A percentile compares a stretch with the other conserved stretches of the same genome.
Evolutionary conservation across 2,113 vertebrate genomes (phyloP).

Genomic region (Thryonomys swinderianus): DNA sequence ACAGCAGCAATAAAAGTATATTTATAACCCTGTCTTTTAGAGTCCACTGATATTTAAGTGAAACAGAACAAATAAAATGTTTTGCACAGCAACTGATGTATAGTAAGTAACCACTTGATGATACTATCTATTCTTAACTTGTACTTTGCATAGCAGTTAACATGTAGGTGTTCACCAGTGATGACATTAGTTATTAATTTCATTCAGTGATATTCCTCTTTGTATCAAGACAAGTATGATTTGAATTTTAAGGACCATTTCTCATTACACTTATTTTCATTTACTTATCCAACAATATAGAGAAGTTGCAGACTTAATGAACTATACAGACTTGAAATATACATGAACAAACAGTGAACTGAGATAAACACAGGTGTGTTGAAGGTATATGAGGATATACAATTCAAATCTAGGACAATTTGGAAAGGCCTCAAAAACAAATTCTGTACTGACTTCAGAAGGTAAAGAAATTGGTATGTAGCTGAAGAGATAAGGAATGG

Average conservation of each 20-base stretch:
- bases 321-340: neutral
- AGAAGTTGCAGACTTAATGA: neutral
- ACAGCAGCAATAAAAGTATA: neutral
- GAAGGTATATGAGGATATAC: neutral
- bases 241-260: conserved; percentile 16
- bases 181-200: neutral
- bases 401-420: neutral
- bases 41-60: neutral
- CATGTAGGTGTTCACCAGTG: neutral
- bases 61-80: neutral
- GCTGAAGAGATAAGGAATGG: neutral
- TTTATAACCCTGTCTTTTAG: neutral
- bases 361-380: neutral
- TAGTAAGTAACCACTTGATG: neutral
- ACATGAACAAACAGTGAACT: neutral
- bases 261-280: conserved; percentile 12
- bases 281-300: neutral
- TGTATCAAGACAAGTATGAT: conserved; percentile 11
- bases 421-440: neutral
- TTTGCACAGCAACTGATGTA: neutral
- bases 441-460: neutral
- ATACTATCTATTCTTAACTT: neutral
- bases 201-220: neutral
- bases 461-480: neutral
- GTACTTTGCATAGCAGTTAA: neutral